Percentiles rank a stretch among this genome's conserved stretches.
Conservation (phyloP, 2,797 vertebrate species). For the Mormyrus proboscirostris region DNA sequence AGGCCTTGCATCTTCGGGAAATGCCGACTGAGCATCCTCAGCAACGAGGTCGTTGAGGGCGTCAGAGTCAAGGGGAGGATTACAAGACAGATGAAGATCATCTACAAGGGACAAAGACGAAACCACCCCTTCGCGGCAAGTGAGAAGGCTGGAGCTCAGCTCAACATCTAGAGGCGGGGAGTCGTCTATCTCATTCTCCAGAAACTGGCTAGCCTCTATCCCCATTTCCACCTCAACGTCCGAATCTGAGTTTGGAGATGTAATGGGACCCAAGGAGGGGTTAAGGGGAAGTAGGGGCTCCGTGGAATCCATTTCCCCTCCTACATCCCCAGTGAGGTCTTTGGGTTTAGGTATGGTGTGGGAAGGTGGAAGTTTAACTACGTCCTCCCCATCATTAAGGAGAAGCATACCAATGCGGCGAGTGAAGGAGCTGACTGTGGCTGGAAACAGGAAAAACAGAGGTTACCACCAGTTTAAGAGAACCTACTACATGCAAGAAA, state of each 20-base stretch:
- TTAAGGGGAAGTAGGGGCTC: constrained; percentile 50
- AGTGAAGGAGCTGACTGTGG: constrained; percentile 57
- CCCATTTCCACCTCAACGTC: constrained; percentile 47
- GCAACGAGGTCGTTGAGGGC: constrained; percentile 23
- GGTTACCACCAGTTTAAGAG: background rate
- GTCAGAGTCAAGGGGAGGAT: constrained; percentile 14
- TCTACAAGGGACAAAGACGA: constrained; percentile 39
- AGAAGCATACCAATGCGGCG: constrained; percentile 58
- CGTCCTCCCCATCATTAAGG: constrained; percentile 45
- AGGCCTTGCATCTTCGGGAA: constrained; percentile 13
- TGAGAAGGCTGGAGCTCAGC: constrained; percentile 65
- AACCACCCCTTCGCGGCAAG: constrained; percentile 54
- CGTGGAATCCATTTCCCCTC: constrained; percentile 37
- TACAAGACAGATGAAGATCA: constrained; percentile 25
- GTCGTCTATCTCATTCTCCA: constrained; percentile 53
- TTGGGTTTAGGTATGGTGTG: constrained; percentile 28
- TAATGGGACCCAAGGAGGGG: constrained; percentile 1
- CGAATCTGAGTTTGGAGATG: constrained; percentile 34
- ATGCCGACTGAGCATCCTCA: constrained; percentile 35
- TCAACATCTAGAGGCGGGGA: constrained; percentile 53
- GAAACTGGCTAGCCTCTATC: constrained; percentile 40
- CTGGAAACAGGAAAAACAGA: constrained; percentile 35
- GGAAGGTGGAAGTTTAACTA: constrained; percentile 22
- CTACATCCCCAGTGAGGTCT: constrained; percentile 31
- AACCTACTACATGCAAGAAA: background rate